Evolutionary conservation across 53 echinoderm and acorn worm genomes (phyloP), one percentile per base, ranked within the genome.

Genomic region (Echinometra lucunter): DNA sequence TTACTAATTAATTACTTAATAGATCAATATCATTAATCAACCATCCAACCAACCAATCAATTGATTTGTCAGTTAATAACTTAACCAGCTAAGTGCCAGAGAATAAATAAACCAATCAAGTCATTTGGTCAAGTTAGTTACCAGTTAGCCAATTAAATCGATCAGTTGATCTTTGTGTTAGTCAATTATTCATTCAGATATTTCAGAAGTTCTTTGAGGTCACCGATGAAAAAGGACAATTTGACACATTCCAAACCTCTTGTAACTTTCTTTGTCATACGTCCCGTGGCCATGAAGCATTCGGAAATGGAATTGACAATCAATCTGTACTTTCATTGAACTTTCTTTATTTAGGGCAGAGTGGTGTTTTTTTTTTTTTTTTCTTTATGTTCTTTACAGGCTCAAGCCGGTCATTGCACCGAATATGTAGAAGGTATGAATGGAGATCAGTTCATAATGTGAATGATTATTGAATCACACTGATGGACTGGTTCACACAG

Each of bases 351-450:
- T 47, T 12, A 83, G 23, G 11, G 11, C 47, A 83, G 8, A 10
- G 16, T 40, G 74, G 18, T n/a, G n/a, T n/a, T n/a, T n/a, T n/a
- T n/a, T n/a, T n/a, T n/a, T n/a, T n/a, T n/a, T n/a, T 75, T 75
- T 75, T 37, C 42, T 75, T 38, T 37, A 27, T 83, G 49, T 19
- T 45, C 85, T 45, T 83, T 10, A 47, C 49, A 47, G 45, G 10
- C n/a, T 8, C n/a, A 47, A 49, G 27, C 47, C 4, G 85, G 85
- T 83, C 85, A 83, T 83, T 83, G 85, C 27, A 58, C 58, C 58
- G 2, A 27, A 27, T 6, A 27, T 21, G 66, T 2, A 4, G 21
- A 66, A 1, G 25, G n/a, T n/a, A 27, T 25, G 66, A 56, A 56
- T 13, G 27, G n/a, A 66, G 27, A 27, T 7, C 23, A n/a, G 56